Conservation (phyloP, 2,113 vertebrate genomes). For the Clarias gariepinus region DNA sequence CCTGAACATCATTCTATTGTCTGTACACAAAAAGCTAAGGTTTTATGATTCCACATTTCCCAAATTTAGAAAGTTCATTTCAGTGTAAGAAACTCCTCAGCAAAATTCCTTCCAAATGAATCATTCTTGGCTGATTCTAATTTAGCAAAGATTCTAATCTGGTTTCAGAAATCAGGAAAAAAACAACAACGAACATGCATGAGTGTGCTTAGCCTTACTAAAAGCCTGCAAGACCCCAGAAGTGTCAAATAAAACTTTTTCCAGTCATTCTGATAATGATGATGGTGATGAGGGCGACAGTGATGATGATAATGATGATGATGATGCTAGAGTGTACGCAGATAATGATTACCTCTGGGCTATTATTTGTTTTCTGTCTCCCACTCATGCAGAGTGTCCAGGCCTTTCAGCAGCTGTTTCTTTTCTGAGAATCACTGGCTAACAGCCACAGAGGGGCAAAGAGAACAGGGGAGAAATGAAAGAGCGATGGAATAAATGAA, state of each 20-base stretch:
- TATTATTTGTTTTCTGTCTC: constrained; percentile 33
- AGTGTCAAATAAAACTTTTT: constrained; percentile 27
- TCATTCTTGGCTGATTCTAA: background rate
- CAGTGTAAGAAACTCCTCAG: background rate
- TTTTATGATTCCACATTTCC: background rate
- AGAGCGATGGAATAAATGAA: constrained; percentile 40
- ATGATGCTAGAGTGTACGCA: background rate
- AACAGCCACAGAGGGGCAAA: constrained; percentile 38
- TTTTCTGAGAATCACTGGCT: constrained; percentile 41
- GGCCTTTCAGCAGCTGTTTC: constrained; percentile 19
- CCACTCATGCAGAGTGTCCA: constrained; percentile 5
- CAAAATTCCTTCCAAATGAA: constrained; percentile 25
- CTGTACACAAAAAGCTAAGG: background rate
- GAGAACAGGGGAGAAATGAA: constrained; percentile 46
- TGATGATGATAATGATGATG: constrained; percentile 27
- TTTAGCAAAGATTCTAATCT: constrained; percentile 22
- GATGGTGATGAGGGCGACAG: constrained; percentile 4
- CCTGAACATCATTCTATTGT: background rate
- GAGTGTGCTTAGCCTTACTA: background rate
- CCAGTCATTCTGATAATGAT: background rate
- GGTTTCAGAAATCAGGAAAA: background rate
- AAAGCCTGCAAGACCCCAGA: background rate
- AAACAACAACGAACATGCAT: background rate
- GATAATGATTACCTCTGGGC: constrained; percentile 32
- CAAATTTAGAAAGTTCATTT: background rate